These are phyloP conservation scores for Xenops minutus DNA, from an alignment of 2,797 vertebrate genomes.

Conservation along the genomic window DNA sequence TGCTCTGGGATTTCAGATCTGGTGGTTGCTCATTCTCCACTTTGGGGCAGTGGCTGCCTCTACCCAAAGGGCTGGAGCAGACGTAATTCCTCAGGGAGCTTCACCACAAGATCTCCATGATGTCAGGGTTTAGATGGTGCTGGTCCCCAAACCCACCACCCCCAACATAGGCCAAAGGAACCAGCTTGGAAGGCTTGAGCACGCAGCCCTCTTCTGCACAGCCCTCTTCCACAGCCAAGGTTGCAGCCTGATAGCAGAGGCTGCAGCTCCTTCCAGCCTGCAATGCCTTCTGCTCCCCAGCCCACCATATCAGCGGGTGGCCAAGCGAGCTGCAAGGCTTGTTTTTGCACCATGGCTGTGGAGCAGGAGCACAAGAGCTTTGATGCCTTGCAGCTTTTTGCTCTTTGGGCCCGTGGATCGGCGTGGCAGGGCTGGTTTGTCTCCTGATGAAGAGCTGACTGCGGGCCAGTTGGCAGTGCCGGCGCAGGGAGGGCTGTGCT, in stretches of 20 bases:
- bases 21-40: neutral
- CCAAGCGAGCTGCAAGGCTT: accelerated
- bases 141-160: neutral
- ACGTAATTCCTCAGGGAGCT: neutral
- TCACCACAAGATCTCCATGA: neutral
- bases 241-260: neutral
- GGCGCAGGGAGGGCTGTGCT: neutral
- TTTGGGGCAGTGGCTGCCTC: neutral
- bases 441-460: neutral
- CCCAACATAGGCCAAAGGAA: neutral
- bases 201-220: neutral
- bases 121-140: accelerated
- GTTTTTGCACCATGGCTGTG: neutral
- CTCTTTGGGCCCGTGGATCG: accelerated
- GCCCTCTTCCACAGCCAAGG: neutral
- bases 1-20: neutral
- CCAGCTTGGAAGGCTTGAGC: neutral
- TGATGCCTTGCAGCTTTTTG: neutral
- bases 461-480: neutral
- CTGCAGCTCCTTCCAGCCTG: neutral
- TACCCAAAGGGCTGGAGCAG: neutral
- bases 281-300: neutral
- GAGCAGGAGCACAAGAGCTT: accelerated
- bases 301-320: accelerated
- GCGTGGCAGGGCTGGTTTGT: neutral